Evolutionary conservation across 2,888 invertebrate genomes (phyloP).

Genomic region (Xanthia togata): DNA sequence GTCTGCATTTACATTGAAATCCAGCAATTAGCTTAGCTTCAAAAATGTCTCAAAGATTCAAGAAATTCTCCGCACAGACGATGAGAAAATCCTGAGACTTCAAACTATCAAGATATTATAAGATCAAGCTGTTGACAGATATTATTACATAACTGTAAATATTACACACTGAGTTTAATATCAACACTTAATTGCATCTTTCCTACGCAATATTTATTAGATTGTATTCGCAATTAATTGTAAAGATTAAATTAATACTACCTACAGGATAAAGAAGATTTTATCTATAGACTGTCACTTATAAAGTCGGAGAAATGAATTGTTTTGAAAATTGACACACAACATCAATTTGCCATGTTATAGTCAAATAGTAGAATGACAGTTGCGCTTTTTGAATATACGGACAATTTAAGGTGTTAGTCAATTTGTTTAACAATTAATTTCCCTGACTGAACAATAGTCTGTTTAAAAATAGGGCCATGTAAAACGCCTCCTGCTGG

Average conservation of each 20-base stretch:
- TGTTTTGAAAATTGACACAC: too few relatives aligned
- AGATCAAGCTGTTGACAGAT: constrained; percentile 18
- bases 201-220: not conserved
- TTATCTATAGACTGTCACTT: not conserved
- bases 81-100: constrained; percentile 8
- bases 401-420: too few relatives aligned
- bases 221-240: constrained; percentile 31
- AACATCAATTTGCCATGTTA: too few relatives aligned
- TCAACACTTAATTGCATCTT: not conserved
- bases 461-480: not conserved
- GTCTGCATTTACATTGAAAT: not conserved
- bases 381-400: too few relatives aligned
- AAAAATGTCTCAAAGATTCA: not conserved
- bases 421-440: too few relatives aligned
- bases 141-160: constrained; percentile 35
- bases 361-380: too few relatives aligned
- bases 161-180: not conserved
- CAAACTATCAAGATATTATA: constrained; percentile 35
- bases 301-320: not conserved
- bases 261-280: constrained; percentile 1
- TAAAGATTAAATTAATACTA: constrained; percentile 4
- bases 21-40: not conserved
- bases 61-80: not conserved
- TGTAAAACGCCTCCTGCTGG: not conserved
- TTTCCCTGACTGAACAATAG: too few relatives aligned